Evolutionary conservation across 2,113 vertebrate genomes (phyloP), one percentile per base, ranked within the genome.

Genomic region (Hemichromis elongatus): DNA sequence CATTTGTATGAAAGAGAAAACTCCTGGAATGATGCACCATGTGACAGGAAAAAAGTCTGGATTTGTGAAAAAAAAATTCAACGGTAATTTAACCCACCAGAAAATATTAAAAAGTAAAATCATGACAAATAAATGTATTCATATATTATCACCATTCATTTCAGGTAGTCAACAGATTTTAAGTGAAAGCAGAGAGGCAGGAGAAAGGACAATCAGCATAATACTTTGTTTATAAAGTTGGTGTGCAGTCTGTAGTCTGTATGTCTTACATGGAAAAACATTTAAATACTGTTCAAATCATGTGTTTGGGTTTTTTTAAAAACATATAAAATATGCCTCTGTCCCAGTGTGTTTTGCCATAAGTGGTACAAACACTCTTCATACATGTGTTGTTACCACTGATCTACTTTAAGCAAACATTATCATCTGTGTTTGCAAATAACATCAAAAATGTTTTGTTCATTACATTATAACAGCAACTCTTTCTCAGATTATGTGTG

Each of bases 1-100:
- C 7, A 2, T 16, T 6, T 12, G 2, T 42, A 2, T n/a, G 3
- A 1, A 1, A 3, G 1, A 0, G 11, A 54, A 59, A 37, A 82
- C 21, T n/a, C 3, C 61, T 87, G 81, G 85, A 90, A 87, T 28
- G 88, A 87, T 52, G 0, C 0, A 26, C 13, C 11, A 0, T 90
- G 88, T 85, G 0, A 0, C 3, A 1, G 0, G 0, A 2, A 2
- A 54, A 81, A 47, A 0, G 6, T 26, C 21, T 90, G 85, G 78
- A 82, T 90, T 24, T 90, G 88, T 82, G 88, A 90, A 30, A 90
- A 81, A 54, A 54, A 54, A 54, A 21, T 21, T 0, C 21, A 54
- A 0, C 11, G n/a, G 21, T 54, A 21, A 21, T 54, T 52, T 10
- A 54, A 54, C 0, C n/a, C n/a, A 54, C 53, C 53, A 6, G n/a